These are phyloP conservation scores for Nesospiza acunhae DNA, from an alignment of 2,113 vertebrate genomes.

Conservation along the genomic window DNA sequence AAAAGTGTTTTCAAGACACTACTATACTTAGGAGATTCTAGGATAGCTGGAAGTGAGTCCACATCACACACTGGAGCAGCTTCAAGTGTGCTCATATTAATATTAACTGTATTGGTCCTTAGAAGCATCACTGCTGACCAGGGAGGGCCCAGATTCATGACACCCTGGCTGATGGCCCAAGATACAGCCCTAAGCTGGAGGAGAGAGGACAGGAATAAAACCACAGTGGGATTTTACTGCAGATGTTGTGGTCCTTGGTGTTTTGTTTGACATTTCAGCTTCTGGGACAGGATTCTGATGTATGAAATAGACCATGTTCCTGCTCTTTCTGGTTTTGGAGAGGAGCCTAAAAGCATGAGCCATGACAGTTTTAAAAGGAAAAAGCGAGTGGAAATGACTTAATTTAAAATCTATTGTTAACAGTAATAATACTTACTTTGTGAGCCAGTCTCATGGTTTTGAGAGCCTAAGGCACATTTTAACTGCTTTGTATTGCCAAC, in stretches of 20 bases:
- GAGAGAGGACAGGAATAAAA: not conserved
- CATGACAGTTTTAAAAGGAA: not conserved
- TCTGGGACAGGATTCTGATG: not conserved
- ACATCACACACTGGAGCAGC: not conserved
- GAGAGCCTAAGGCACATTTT: not conserved
- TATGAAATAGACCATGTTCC: not conserved
- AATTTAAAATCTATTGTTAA: constrained; percentile 44
- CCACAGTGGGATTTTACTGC: not conserved
- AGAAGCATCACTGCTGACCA: not conserved
- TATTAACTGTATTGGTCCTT: not conserved
- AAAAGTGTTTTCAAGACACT: not conserved
- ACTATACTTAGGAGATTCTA: not conserved
- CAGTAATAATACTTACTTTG: not conserved
- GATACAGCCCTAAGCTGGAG: not conserved
- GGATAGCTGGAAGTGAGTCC: not conserved
- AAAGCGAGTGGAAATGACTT: not conserved
- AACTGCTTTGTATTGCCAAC: not conserved
- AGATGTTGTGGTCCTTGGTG: not conserved
- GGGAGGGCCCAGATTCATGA: not conserved
- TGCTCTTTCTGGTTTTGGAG: constrained; percentile 15
- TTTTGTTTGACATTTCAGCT: not conserved
- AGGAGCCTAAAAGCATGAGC: not conserved
- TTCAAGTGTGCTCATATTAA: not conserved
- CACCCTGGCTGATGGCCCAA: not conserved
- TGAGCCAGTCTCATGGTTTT: not conserved